Conservation (phyloP, 2,888 invertebrate genomes). For the Conops quadrifasciatus region DNA sequence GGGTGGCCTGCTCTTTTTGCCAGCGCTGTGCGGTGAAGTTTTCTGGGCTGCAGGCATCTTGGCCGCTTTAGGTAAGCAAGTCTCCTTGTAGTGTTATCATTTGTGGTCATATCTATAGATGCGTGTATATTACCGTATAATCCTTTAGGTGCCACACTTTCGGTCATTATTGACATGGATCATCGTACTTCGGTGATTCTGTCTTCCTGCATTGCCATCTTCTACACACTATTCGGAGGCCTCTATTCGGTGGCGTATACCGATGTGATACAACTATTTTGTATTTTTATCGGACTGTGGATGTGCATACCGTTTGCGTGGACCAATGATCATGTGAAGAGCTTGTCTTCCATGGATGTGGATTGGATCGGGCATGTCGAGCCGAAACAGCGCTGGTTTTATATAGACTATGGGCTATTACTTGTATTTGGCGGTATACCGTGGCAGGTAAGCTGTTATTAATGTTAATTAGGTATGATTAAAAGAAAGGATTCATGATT, state of each 20-base stretch:
- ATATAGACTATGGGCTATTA: slow-evolving; percentile 87
- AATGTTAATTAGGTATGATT: background rate
- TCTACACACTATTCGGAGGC: slow-evolving; percentile 97
- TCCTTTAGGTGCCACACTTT: slow-evolving; percentile 85
- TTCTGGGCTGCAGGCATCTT: slow-evolving; percentile 99
- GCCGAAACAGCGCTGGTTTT: slow-evolving; percentile 78
- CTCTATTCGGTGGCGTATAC: slow-evolving; percentile 99
- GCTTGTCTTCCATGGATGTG: slow-evolving; percentile 81
- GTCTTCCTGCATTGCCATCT: slow-evolving; percentile 94
- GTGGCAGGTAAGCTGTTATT: slow-evolving; percentile 91
- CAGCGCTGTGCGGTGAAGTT: slow-evolving; percentile 96
- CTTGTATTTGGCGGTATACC: slow-evolving; percentile 96
- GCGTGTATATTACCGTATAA: too few species aligned
- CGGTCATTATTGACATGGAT: slow-evolving; percentile 97
- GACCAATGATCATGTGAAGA: slow-evolving; percentile 84
- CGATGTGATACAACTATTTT: slow-evolving; percentile 97
- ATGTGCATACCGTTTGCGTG: slow-evolving; percentile 97
- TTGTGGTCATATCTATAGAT: background rate
- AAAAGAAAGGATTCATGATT: too few species aligned
- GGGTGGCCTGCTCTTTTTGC: slow-evolving; percentile 95
- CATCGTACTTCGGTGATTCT: slow-evolving; percentile 91
- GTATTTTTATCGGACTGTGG: slow-evolving; percentile 98
- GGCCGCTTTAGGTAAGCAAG: slow-evolving; percentile 89
- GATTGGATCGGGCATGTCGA: slow-evolving; percentile 90
- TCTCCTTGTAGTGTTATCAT: too few species aligned